Evolutionary conservation across 2,113 vertebrate species (phyloP).

Genomic region (Acanthisitta chloris): DNA sequence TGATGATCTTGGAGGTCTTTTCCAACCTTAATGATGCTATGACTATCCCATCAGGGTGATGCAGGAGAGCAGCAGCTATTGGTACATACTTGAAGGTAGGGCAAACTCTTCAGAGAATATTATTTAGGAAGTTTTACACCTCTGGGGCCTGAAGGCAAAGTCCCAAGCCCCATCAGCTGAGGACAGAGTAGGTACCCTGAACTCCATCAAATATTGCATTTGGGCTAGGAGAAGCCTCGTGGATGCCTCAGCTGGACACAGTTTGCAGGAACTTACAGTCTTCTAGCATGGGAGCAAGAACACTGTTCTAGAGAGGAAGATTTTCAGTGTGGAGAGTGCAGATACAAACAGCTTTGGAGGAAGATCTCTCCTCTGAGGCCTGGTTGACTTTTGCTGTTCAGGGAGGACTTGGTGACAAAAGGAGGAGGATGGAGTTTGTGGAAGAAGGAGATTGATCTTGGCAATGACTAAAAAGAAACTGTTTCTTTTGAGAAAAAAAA

Average conservation of each 20-base stretch:
- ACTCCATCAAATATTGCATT: not conserved
- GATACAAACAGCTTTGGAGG: not conserved
- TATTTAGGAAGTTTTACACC: not conserved
- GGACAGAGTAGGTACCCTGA: not conserved
- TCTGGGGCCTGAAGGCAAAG: not conserved
- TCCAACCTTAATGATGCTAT: not conserved
- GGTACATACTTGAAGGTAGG: not conserved
- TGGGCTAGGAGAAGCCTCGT: not conserved
- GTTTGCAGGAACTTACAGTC: not conserved
- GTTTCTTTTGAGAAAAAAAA: not conserved
- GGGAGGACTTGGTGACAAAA: not conserved
- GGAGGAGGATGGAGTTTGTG: not conserved
- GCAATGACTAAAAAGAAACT: not conserved
- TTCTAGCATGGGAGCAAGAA: not conserved
- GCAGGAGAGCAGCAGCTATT: not conserved
- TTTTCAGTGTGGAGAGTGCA: not conserved
- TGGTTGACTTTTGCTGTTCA: not conserved
- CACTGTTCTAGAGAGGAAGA: not conserved
- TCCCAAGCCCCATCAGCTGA: not conserved
- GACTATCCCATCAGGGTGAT: not conserved
- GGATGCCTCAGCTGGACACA: too few relatives aligned
- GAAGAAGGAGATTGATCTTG: not conserved
- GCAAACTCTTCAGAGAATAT: not conserved
- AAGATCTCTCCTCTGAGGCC: not conserved
- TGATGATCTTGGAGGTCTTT: not conserved